Evolutionary conservation across 2,113 vertebrate genomes (phyloP).

Genomic region (Apaloderma vittatum): DNA sequence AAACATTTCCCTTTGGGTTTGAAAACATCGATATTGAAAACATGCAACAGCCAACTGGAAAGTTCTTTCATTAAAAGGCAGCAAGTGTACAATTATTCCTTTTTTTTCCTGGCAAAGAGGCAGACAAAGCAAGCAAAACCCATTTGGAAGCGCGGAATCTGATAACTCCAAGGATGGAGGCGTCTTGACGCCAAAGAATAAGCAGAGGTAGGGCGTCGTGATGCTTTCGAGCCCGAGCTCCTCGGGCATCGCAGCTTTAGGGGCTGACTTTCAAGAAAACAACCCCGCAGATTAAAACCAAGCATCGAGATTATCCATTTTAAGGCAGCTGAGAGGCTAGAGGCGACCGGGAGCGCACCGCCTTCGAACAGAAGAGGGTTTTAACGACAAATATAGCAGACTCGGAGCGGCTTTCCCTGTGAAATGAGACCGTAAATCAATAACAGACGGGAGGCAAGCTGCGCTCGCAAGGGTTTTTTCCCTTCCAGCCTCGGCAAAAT

Average conservation of each 20-base stretch:
- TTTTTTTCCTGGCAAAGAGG: background rate
- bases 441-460: background rate
- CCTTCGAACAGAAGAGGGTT: background rate
- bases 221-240: background rate
- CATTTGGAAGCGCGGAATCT: background rate
- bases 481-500: slow-evolving; percentile 29
- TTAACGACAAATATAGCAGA: background rate
- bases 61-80: slow-evolving; percentile 8
- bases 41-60: background rate
- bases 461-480: background rate
- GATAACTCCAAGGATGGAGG: background rate
- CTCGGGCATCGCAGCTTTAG: background rate
- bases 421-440: background rate
- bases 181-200: background rate
- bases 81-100: background rate
- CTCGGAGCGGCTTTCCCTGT: background rate
- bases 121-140: slow-evolving; percentile 9
- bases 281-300: background rate
- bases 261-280: background rate
- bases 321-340: background rate
- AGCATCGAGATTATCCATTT: background rate
- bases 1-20: background rate
- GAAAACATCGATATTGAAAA: background rate
- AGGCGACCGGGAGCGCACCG: background rate
- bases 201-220: background rate